Evolutionary conservation across 1,140 invertebrate species (phyloP), one percentile per base, ranked within the genome.

Genomic region (Leptinotarsa lineolata): DNA sequence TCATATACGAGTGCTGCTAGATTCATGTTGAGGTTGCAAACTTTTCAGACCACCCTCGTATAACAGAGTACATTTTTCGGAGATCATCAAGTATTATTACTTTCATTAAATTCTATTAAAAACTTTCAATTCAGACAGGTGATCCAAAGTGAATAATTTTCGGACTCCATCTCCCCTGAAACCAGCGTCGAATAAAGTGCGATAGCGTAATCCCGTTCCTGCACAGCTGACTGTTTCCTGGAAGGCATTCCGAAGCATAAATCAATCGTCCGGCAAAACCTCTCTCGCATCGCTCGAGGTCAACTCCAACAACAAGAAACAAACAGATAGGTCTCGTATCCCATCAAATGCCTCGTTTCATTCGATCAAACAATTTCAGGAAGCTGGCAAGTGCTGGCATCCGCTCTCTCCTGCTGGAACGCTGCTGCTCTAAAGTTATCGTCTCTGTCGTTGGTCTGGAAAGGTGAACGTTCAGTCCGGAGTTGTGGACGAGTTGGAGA

Each of bases 321-420:
- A 54, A 54, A 54, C 48, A 54, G 48, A 54, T 54, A 54, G 48
- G 48, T 54, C 48, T 54, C 48, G 48, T 54, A 54, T 54, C 48
- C 48, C 48, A 54, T 54, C 48, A 54, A 54, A 54, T 54, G 48
- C 48, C 48, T 54, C 48, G 48, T 54, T 54, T 54, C 48, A 54
- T 54, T 54, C 48, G 48, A 54, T 54, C 48, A 54, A 54, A 54
- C 48, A 54, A 54, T 54, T 54, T 54, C 48, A 54, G 48, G 48
- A 54, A 54, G 48, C 48, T 54, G 48, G 48, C 48, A 54, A 54
- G 48, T 54, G 48, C 48, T 54, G 48, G 48, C 48, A 54, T 54
- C 48, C 48, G 48, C 16, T 39, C 30, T 11, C 30, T 54, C 48
- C 48, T 54, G 16, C 48, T 16, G n/a, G 48, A 15, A 18, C 15